phyloP scores from a whole-genome alignment of 2,113 vertebrate genomes.

The Nicator chloris region DNA sequence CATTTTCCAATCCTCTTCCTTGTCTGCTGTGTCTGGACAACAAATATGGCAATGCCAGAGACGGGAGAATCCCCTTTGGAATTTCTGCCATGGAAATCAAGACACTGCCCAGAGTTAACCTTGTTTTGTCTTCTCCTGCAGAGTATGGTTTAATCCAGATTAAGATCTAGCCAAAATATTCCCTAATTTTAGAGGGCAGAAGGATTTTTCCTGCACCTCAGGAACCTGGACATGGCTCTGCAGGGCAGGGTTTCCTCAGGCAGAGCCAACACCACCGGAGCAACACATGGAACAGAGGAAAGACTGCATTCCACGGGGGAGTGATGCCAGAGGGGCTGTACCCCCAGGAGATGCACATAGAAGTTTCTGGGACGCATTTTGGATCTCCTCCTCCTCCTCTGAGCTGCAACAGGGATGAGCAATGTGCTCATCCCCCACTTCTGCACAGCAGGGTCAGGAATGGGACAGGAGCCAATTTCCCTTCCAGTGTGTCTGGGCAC shows the following conservation, averaged over 20 bases:
- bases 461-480: background rate
- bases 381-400: background rate
- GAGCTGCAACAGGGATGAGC: background rate
- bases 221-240: background rate
- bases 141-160: background rate
- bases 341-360: background rate
- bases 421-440: background rate
- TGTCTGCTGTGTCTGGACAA: background rate
- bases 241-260: background rate
- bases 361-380: background rate
- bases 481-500: background rate
- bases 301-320: background rate
- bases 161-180: background rate
- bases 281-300: background rate
- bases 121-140: background rate
- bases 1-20: background rate
- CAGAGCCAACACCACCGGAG: fast-evolving
- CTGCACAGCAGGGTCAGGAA: background rate
- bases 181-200: background rate
- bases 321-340: background rate
- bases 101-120: background rate
- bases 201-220: background rate
- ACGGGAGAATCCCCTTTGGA: background rate
- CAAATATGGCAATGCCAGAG: background rate
- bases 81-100: background rate